These are phyloP conservation scores for Trichonephila clavipes DNA, from an alignment of 1,140 invertebrate species.

Conservation along the genomic window DNA sequence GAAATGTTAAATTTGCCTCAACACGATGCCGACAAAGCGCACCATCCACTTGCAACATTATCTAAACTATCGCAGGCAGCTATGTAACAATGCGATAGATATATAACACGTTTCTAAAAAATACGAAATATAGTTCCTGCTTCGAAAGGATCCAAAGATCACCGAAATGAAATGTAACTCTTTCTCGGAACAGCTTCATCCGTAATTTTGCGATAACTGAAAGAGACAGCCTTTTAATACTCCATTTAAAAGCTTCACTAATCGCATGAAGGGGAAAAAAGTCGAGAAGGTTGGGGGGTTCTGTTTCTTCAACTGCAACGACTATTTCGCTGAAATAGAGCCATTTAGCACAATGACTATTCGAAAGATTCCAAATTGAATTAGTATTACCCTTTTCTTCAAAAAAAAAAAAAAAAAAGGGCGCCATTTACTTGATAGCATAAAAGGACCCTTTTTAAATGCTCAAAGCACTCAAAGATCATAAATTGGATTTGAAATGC, in stretches of 20 bases:
- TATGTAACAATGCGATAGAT: too few species aligned
- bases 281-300: neutral
- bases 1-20: too few species aligned
- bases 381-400: constrained; percentile 29
- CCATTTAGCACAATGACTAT: constrained; percentile 13
- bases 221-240: constrained; percentile 47
- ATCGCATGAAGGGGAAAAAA: neutral
- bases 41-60: too few species aligned
- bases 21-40: too few species aligned
- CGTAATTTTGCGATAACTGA: constrained; percentile 45
- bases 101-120: too few species aligned
- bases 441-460: neutral
- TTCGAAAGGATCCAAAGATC: too few species aligned
- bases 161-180: constrained; percentile 4
- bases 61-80: too few species aligned
- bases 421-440: neutral
- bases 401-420: too few species aligned
- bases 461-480: neutral
- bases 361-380: constrained; percentile 45
- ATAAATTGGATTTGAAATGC: neutral
- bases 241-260: constrained; percentile 22
- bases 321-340: neutral
- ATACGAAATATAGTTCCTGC: too few species aligned
- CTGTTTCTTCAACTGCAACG: neutral
- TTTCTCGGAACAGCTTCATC: constrained; percentile 35